Conservation (phyloP, 2,113 vertebrate genomes). For the Bufo bufo region DNA sequence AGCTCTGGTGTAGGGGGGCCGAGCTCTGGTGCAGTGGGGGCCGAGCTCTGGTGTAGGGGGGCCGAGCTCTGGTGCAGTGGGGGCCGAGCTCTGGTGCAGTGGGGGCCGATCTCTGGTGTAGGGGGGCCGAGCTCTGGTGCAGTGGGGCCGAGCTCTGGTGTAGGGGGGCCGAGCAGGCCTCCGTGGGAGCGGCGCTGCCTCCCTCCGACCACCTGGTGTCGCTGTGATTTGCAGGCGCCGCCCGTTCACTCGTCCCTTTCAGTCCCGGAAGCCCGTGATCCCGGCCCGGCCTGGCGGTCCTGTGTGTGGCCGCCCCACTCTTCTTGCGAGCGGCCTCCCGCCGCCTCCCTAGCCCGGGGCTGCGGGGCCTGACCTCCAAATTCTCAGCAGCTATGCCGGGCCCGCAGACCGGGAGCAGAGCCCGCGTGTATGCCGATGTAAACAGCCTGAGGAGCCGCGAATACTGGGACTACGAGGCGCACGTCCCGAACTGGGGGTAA, state of each 20-base stretch:
- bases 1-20: too few relatives aligned
- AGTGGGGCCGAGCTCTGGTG: too few relatives aligned
- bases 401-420: conserved; percentile 91
- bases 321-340: conserved; percentile 38
- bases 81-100: too few relatives aligned
- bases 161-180: too few relatives aligned
- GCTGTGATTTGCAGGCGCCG: neutral
- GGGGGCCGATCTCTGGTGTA: too few relatives aligned
- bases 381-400: conserved; percentile 88
- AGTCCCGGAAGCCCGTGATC: conserved; percentile 41
- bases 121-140: too few relatives aligned
- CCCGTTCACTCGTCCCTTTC: neutral
- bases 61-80: too few relatives aligned
- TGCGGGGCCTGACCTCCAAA: conserved; percentile 60
- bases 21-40: too few relatives aligned
- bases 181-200: neutral
- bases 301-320: conserved; percentile 51
- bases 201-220: conserved; percentile 1
- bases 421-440: conserved; percentile 95
- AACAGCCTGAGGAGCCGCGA: conserved; percentile 96
- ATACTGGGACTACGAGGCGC: conserved; percentile 96
- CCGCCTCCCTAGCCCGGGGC: conserved; percentile 52
- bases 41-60: too few relatives aligned
- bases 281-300: conserved; percentile 38
- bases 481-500: conserved; percentile 96